Conservation (phyloP, 37 sponge, comb jelly and placozoan genomes). For the Aplysina aerophoba region DNA sequence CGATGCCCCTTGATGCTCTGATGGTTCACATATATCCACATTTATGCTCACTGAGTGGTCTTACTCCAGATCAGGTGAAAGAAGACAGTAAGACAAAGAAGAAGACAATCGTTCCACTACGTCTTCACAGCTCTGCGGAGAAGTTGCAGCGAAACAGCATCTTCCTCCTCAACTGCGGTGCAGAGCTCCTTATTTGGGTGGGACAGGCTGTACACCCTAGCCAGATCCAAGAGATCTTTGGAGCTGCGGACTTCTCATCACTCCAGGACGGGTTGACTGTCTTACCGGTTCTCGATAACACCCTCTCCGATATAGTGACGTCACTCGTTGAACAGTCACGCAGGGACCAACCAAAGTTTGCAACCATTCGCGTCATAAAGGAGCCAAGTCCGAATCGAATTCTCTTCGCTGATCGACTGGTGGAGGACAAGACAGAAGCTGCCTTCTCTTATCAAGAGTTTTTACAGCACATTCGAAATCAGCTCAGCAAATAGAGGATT, state of each 20-base stretch:
- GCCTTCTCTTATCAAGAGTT: slow-evolving; percentile 94
- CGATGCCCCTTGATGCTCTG: slow-evolving; percentile 76
- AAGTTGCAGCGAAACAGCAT: slow-evolving; percentile 80
- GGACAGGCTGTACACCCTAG: slow-evolving; percentile 60
- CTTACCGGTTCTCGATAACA: slow-evolving; percentile 66
- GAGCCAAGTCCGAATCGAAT: slow-evolving; percentile 78
- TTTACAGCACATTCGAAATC: slow-evolving; percentile 59
- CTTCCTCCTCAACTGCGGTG: slow-evolving; percentile 88
- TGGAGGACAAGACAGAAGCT: slow-evolving; percentile 92
- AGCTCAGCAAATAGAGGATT: slow-evolving; percentile 49
- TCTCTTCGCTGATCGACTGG: slow-evolving; percentile 76
- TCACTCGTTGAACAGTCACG: slow-evolving; percentile 55
- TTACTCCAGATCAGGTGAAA: slow-evolving; percentile 49
- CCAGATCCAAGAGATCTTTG: slow-evolving; percentile 69
- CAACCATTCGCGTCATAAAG: slow-evolving; percentile 75
- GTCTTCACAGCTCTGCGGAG: slow-evolving; percentile 83
- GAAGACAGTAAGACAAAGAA: slow-evolving; percentile 59
- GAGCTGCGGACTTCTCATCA: slow-evolving; percentile 54
- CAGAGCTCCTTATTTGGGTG: slow-evolving; percentile 78
- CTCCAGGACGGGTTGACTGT: slow-evolving; percentile 65
- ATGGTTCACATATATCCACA: slow-evolving; percentile 80
- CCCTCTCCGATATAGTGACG: slow-evolving; percentile 38
- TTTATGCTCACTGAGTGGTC: slow-evolving; percentile 74
- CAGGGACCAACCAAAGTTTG: slow-evolving; percentile 43
- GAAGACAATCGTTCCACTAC: slow-evolving; percentile 48